Base-by-base conservation (phyloP, 1,140 invertebrate species). In the Bilobella aurantiaca region DNA sequence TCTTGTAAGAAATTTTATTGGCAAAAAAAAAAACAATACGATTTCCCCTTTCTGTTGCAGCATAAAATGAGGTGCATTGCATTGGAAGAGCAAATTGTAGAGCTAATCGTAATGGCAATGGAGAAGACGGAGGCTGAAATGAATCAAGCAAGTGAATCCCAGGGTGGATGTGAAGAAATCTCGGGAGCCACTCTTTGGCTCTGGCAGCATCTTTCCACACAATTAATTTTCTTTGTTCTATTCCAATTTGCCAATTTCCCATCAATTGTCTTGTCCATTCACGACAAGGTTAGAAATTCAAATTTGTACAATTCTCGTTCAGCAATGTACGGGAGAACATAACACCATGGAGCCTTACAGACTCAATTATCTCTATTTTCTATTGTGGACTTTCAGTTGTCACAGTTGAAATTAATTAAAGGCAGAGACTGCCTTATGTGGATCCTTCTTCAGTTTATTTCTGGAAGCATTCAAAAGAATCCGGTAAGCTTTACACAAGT, bases 391-490 rank as follows among this genome's bases (percentile, higher is more conserved):
- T 65, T 73, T 29, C 65, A 88, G 86, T 77, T 95, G 8, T 84
- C 87, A 31, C 85, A 86, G 5, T 81, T 85, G 72, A 90, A 92
- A 74, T 82, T 93, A 73, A 83, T 87, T 58, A 92, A 91, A 78
- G 93, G 93, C 0, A 79, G 94, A 58, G 93, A 98, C 79, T 91
- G 96, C 74, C 77, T 98, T 0, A 97, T 97, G 93, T 98, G 94
- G 94, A 89, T 94, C 2, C 78, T 98, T n/a, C 77, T 98, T 5
- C 94, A 97, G 77, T 97, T 95, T 75, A 94, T 97, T 67, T 96
- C 93, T 1, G 93, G 93, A 56, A 94, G 91, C 75, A 97, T 97
- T 74, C 92, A 96, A 78, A 87, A 93, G 70, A 96, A 96, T 80
- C 89, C 91, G 0, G 84, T 88, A 79, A 81, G 78, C 76, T 61